phyloP scores from a whole-genome alignment of 2,888 invertebrate genomes.

The Pardosa pseudoannulata region DNA sequence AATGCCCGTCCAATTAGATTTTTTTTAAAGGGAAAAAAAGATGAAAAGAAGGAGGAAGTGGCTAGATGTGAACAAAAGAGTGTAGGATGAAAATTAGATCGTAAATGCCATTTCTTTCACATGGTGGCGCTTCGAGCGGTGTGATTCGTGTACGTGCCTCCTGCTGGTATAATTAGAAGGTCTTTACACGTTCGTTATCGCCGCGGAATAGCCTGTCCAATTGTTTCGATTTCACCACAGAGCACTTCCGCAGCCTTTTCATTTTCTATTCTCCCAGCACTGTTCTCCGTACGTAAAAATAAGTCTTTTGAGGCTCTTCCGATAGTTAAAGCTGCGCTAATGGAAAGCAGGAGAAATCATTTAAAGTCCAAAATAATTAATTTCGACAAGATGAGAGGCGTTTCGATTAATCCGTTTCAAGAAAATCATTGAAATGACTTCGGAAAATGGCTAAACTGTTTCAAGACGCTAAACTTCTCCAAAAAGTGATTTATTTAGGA shows the following conservation, averaged over 20 bases:
- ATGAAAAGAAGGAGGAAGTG: conserved; percentile 11
- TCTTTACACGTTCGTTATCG: conserved; percentile 52
- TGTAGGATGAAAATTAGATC: conserved; percentile 23
- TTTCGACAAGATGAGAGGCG: too few species aligned
- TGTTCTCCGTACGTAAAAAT: not conserved
- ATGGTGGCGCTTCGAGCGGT: conserved; percentile 43
- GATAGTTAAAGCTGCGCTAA: too few species aligned
- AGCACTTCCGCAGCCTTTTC: not conserved
- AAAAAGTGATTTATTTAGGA: too few species aligned
- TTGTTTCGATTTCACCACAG: not conserved
- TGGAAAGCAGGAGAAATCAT: too few species aligned
- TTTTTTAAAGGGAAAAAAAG: conserved; percentile 28
- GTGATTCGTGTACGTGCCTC: conserved; percentile 41
- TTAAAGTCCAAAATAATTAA: too few species aligned
- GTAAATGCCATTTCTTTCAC: conserved; percentile 54
- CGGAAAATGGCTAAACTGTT: too few species aligned
- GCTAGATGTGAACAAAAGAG: conserved; percentile 35
- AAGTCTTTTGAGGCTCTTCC: not conserved
- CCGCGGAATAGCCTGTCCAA: not conserved
- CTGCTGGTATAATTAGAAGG: conserved; percentile 48
- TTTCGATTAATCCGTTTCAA: too few species aligned
- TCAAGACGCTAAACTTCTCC: too few species aligned
- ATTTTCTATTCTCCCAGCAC: not conserved
- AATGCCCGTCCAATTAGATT: conserved; percentile 53
- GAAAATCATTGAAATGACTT: too few species aligned